A percentile compares a stretch with the other conserved stretches of the same genome.
Conservation (phyloP, 2,797 vertebrate species). For the Amblyopsis hoosieri region DNA sequence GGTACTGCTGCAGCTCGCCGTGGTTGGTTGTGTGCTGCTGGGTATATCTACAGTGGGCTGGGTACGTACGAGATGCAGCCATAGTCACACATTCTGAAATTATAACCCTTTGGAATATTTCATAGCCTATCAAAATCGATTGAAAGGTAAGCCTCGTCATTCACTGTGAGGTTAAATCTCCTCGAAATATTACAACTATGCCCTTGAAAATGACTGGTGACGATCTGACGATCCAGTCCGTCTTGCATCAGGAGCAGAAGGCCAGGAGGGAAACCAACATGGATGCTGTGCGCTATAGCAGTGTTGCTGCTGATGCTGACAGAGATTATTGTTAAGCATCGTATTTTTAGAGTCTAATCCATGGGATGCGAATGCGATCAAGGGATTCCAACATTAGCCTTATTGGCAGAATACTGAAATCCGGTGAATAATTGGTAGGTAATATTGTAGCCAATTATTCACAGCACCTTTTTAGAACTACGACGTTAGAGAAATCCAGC, state of each 20-base stretch:
- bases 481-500: constrained; percentile 12
- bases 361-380: constrained; percentile 13
- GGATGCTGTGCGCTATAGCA: constrained; percentile 78
- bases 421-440: background rate
- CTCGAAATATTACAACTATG: constrained; percentile 18
- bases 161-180: background rate
- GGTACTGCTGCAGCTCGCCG: constrained; percentile 75
- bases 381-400: constrained; percentile 5
- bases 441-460: background rate
- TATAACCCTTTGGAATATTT: constrained; percentile 47
- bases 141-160: constrained; percentile 67
- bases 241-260: constrained; percentile 55
- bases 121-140: constrained; percentile 48
- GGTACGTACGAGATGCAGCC: constrained; percentile 72
- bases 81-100: constrained; percentile 63
- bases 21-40: constrained; percentile 57
- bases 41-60: constrained; percentile 44
- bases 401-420: constrained; percentile 17
- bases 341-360: constrained; percentile 48
- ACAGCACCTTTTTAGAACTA: background rate
- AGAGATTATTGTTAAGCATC: constrained; percentile 63
- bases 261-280: constrained; percentile 77
- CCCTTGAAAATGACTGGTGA: constrained; percentile 55
- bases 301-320: constrained; percentile 56
- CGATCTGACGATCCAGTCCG: constrained; percentile 41